A percentile compares a stretch with the other conserved stretches of the same genome.
These are phyloP conservation scores for Coregonus clupeaformis DNA, from an alignment of 2,113 vertebrate species.

Conservation along the genomic window DNA sequence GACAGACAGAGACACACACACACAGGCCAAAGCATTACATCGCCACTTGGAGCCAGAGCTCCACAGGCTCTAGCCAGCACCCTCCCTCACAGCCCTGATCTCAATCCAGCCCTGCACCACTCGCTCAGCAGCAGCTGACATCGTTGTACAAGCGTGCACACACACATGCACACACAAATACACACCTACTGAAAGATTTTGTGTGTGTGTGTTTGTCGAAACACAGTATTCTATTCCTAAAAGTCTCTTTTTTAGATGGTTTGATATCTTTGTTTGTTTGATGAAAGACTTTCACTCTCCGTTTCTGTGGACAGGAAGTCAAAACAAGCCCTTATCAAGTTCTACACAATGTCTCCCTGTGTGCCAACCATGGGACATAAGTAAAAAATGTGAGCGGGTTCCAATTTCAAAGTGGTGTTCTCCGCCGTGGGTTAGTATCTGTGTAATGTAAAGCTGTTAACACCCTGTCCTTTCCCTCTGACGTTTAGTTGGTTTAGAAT, in stretches of 20 bases:
- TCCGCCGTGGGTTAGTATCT: constrained; percentile 37
- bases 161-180: constrained; percentile 11
- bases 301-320: constrained; percentile 45
- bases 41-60: constrained; percentile 53
- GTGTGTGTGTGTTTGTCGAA: background rate
- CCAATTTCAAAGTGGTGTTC: constrained; percentile 32
- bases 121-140: constrained; percentile 18
- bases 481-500: constrained; percentile 47
- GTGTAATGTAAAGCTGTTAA: constrained; percentile 40
- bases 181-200: background rate
- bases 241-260: constrained; percentile 10
- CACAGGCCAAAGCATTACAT: constrained; percentile 50
- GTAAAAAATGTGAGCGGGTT: constrained; percentile 42
- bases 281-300: constrained; percentile 42
- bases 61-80: constrained; percentile 50
- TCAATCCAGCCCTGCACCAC: constrained; percentile 47
- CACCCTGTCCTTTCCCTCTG: constrained; percentile 40
- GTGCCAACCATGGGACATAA: constrained; percentile 40
- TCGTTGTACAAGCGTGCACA: constrained; percentile 14
- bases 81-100: constrained; percentile 38
- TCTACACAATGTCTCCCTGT: constrained; percentile 37
- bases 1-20: no score
- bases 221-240: background rate
- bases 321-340: constrained; percentile 57
- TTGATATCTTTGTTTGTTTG: constrained; percentile 43